Evolutionary conservation across 1,140 invertebrate genomes (phyloP), one percentile per base, ranked within the genome.

Genomic region (Ceratitis capitata): DNA sequence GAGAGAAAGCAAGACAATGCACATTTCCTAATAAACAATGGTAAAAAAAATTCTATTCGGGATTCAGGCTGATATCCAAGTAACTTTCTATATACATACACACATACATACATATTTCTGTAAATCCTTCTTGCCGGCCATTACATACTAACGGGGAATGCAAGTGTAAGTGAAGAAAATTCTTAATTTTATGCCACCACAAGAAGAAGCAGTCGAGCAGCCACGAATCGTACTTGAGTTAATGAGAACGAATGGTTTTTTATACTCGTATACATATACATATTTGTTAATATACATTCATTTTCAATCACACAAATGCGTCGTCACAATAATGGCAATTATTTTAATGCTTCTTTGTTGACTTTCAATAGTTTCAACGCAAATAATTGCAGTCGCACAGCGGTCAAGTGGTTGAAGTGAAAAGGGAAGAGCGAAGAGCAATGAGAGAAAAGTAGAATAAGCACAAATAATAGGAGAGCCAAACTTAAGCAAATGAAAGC

Each of bases 81-180:
- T 12, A 19, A 19, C 51, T 53, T 29, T 9, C n/a, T 61, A 16
- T 69, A 56, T 56, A 53, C n/a, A 53, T 19, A 7, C n/a, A 53
- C 1, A 12, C n/a, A 53, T 53, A 6, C 23, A 0, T 5, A 6
- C 12, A 19, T 53, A 53, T 14, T 23, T 56, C 9, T 56, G 5
- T 56, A 23, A 19, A 23, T 2, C n/a, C 23, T n/a, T 56, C 19
- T 19, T 39, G 14, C 16, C 2, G 61, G 61, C 39, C 61, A 69
- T 35, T 69, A 39, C 39, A 5, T n/a, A 7, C 29, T 32, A 69
- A 32, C 61, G 26, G 45, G 29, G 61, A 39, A 35, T 69, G 35
- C 39, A 32, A 35, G 32, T 69, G 32, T 29, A 69, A 69, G 39
- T 69, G 39, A 69, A 69, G 61, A 69, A 69, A 69, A 69, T 69